Evolutionary conservation across 2,113 vertebrate genomes (phyloP).

Genomic region (Varanus komodoensis): DNA sequence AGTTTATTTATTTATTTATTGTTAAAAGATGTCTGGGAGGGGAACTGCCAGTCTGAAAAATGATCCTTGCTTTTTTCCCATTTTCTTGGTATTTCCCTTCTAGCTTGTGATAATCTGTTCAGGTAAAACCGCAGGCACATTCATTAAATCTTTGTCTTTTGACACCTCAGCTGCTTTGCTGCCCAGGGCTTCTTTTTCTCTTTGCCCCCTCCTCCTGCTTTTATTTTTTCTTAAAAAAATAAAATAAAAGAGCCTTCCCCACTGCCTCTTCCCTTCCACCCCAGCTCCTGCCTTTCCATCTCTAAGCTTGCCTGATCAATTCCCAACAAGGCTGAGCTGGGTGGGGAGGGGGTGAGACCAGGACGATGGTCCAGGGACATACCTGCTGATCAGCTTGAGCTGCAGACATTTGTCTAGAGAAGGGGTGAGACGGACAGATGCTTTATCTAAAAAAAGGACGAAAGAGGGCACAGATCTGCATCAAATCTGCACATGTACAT

Average conservation of each 20-base stretch:
- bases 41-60: conserved; percentile 79
- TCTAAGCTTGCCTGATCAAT: conserved; percentile 64
- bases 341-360: neutral
- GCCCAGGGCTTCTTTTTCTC: conserved; percentile 71
- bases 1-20: conserved; percentile 48
- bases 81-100: conserved; percentile 76
- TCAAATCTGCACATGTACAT: neutral
- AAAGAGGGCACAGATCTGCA: neutral
- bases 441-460: neutral
- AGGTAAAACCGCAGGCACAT: conserved; percentile 75
- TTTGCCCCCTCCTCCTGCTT: conserved; percentile 37
- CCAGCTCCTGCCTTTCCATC: conserved; percentile 42
- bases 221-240: neutral
- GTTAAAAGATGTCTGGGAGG: conserved; percentile 77
- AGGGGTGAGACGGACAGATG: too few relatives aligned
- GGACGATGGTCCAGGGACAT: conserved; percentile 47
- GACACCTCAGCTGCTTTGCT: conserved; percentile 76
- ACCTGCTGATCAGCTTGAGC: neutral
- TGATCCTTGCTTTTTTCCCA: conserved; percentile 73
- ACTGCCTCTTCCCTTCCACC: conserved; percentile 14
- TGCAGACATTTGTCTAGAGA: neutral
- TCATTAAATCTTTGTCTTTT: conserved; percentile 78
- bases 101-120: conserved; percentile 76
- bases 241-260: neutral
- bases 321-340: conserved; percentile 9